Evolutionary conservation across 2,113 vertebrate species (phyloP).

Genomic region (Mobula birostris): DNA sequence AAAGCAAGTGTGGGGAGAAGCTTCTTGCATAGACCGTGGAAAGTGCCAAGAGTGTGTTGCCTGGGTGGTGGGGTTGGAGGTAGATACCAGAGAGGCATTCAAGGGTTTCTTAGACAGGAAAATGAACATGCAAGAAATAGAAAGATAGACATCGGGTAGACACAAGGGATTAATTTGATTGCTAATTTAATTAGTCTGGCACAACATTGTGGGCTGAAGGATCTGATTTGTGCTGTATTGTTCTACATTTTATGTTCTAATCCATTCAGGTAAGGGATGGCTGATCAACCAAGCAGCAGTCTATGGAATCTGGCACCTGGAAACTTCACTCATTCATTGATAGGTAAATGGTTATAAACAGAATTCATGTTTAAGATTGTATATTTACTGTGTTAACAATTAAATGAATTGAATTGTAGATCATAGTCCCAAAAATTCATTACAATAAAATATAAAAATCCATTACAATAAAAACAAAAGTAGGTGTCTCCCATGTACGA

Average conservation of each 20-base stretch:
- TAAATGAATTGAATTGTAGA: not conserved
- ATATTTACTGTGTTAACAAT: not conserved
- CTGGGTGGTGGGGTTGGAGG: no score
- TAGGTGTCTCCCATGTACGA: not conserved
- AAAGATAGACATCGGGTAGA: no score
- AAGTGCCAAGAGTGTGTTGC: no score
- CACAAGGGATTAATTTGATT: no score
- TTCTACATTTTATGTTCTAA: not conserved
- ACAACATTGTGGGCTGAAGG: no score
- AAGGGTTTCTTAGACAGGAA: no score
- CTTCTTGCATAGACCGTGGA: no score
- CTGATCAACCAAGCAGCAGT: not conserved
- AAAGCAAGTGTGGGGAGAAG: no score
- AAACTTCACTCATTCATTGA: not conserved
- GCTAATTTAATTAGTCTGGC: no score
- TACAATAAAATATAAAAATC: not conserved
- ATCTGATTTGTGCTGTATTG: no score
- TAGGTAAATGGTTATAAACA: not conserved
- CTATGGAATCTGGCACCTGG: not conserved
- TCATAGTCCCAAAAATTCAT: not conserved
- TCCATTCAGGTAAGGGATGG: not conserved
- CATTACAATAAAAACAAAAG: not conserved
- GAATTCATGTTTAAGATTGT: not conserved
- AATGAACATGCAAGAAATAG: no score
- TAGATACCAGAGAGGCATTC: no score